phyloP scores from a whole-genome alignment of 2,113 vertebrate genomes.

The Vireo altiloquus region DNA sequence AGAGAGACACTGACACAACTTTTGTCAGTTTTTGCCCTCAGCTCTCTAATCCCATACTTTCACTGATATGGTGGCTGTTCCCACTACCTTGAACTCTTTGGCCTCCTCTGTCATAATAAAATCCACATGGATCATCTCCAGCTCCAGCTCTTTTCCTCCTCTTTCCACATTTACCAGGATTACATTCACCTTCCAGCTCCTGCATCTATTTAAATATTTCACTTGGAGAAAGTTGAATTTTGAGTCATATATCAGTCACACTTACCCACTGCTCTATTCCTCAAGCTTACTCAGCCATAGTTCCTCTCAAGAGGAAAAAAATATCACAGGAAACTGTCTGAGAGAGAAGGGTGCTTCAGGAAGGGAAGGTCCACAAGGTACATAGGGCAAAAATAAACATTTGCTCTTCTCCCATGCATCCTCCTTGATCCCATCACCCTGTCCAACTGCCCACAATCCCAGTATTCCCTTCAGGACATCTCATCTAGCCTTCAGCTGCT shows the following conservation, averaged over 20 bases:
- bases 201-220: neutral
- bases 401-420: neutral
- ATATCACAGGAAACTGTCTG: neutral
- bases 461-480: neutral
- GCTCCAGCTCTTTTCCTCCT: neutral
- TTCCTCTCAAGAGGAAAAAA: neutral
- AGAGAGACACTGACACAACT: neutral
- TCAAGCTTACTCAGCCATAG: neutral
- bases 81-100: neutral
- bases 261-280: neutral
- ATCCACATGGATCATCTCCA: neutral
- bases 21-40: neutral
- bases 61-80: neutral
- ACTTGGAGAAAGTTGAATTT: neutral
- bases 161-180: neutral
- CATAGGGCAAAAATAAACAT: neutral
- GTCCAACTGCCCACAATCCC: fast-evolving
- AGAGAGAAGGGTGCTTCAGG: neutral
- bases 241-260: neutral
- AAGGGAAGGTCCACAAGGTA: neutral
- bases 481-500: neutral
- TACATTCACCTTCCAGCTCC: neutral
- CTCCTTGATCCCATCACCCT: neutral
- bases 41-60: neutral
- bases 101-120: neutral